Evolutionary conservation across 2,888 invertebrate genomes (phyloP), one percentile per base, ranked within the genome.

Genomic region (Cabera pusaria): DNA sequence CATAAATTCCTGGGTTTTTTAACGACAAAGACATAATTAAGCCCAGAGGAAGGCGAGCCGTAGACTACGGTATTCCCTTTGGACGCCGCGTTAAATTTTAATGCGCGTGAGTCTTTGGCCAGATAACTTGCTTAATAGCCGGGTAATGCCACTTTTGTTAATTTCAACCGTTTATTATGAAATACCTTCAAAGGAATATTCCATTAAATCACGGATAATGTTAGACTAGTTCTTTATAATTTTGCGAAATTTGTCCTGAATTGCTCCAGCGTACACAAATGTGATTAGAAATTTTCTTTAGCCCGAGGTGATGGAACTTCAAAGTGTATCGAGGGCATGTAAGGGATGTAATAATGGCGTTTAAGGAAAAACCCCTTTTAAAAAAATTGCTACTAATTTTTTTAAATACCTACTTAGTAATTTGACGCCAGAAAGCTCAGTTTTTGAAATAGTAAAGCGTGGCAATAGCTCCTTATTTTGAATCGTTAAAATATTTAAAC

Each of bases 31-130:
- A 12, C 19, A 6, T 40, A 83, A 84, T 82, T 82, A 81, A 74
- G 62, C 82, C 83, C 81, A 47, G 65, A 64, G 82, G 82, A 80
- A 69, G 60, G 64, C 60, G 59, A 64, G 70, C 69, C 64, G 66
- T 64, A 52, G 60, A 58, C 51, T 66, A 16, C n/a, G 2, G 51
- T 56, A 80, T 78, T 77, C 79, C 67, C 68, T 70, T 77, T 78
- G 52, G 66, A 59, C 45, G 41, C 37, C 22, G 56, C 46, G 46
- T 52, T 42, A 47, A 59, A 57, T 63, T 62, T 60, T 62, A 62
- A 67, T 57, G 55, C 50, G 47, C 48, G 24, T 14, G 44, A 41
- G 48, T 44, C 31, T 39, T 40, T 28, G 10, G 7, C 9, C 11
- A 21, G 32, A 28, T 35, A 36, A 37, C 50, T 36, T 20, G 6